Conservation (phyloP, 2,797 vertebrate species). For the Alosa sapidissima region DNA sequence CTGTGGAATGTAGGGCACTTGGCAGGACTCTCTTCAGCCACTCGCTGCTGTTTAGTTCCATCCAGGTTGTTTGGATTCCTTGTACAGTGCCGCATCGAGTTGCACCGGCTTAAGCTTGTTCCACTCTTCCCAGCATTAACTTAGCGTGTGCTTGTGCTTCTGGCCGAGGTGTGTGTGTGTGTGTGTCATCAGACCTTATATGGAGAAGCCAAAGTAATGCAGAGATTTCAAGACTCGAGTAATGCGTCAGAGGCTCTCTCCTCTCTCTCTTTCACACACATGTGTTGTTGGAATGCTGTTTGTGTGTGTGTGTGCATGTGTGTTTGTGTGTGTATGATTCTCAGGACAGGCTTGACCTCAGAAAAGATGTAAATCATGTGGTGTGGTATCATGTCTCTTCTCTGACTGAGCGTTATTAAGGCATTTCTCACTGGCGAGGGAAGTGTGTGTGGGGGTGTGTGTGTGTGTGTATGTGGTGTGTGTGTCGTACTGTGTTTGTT, state of each 20-base stretch:
- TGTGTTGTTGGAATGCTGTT: neutral
- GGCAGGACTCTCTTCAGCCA: conserved; percentile 37
- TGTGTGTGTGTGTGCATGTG: neutral
- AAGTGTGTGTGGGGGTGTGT: neutral
- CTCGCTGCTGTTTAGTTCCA: conserved; percentile 28
- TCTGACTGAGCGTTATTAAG: neutral
- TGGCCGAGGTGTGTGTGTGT: neutral
- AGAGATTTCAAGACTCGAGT: neutral
- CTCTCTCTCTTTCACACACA: neutral
- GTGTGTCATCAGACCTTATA: conserved; percentile 48
- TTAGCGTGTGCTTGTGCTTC: conserved; percentile 22
- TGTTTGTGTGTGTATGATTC: neutral
- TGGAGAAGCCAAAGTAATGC: conserved; percentile 40
- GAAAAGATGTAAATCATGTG: neutral
- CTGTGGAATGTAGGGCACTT: conserved; percentile 51
- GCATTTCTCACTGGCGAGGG: neutral
- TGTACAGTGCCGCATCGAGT: conserved; percentile 15
- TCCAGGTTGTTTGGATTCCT: conserved; percentile 44
- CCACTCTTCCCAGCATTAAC: conserved; percentile 10
- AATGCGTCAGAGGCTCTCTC: neutral
- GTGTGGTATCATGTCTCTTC: neutral
- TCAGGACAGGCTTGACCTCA: neutral
- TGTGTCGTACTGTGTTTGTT: neutral
- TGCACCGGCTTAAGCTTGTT: neutral
- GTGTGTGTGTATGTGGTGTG: neutral